A percentile compares a stretch with the other conserved stretches of the same genome.
These are phyloP conservation scores for Drosophila ercepeae DNA, from an alignment of 1,140 invertebrate genomes.

Conservation along the genomic window DNA sequence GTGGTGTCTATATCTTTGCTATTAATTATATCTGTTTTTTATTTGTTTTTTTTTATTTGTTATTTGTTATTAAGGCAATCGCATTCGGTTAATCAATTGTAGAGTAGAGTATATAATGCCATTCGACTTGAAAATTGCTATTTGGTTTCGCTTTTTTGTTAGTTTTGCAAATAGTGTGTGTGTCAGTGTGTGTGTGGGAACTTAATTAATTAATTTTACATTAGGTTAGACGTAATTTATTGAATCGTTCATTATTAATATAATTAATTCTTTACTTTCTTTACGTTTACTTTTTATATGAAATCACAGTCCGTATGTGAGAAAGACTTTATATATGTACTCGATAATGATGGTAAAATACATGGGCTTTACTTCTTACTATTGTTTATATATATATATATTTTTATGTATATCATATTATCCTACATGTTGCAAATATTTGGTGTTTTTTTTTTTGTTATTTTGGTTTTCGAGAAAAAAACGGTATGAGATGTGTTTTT, in stretches of 20 bases:
- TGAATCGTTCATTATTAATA: slow-evolving; percentile 43
- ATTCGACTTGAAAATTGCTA: slow-evolving; percentile 43
- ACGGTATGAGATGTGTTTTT: slow-evolving; percentile 15
- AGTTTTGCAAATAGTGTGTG: slow-evolving; percentile 6
- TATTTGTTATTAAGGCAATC: slow-evolving; percentile 54
- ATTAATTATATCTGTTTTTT: not conserved
- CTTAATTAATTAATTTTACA: slow-evolving; percentile 30
- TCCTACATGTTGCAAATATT: slow-evolving; percentile 34
- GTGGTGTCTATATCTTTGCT: slow-evolving; percentile 1
- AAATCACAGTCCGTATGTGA: slow-evolving; percentile 84
- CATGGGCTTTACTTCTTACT: slow-evolving; percentile 19
- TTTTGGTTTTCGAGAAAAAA: slow-evolving; percentile 9
- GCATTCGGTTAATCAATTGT: slow-evolving; percentile 54
- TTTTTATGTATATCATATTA: slow-evolving; percentile 22
- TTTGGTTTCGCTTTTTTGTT: slow-evolving; percentile 13
- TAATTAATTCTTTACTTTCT: slow-evolving; percentile 54
- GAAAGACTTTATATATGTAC: slow-evolving; percentile 80
- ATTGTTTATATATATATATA: slow-evolving; percentile 14
- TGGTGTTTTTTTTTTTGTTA: slow-evolving; percentile 17
- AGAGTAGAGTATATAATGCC: slow-evolving; percentile 40
- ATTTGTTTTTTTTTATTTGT: slow-evolving; percentile 21
- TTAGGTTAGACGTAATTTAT: slow-evolving; percentile 46
- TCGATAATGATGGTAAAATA: slow-evolving; percentile 70
- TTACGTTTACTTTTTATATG: slow-evolving; percentile 57
- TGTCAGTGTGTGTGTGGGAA: slow-evolving; percentile 6